Conservation (phyloP, 1,140 invertebrate species). For the Papilio polyxenes region DNA sequence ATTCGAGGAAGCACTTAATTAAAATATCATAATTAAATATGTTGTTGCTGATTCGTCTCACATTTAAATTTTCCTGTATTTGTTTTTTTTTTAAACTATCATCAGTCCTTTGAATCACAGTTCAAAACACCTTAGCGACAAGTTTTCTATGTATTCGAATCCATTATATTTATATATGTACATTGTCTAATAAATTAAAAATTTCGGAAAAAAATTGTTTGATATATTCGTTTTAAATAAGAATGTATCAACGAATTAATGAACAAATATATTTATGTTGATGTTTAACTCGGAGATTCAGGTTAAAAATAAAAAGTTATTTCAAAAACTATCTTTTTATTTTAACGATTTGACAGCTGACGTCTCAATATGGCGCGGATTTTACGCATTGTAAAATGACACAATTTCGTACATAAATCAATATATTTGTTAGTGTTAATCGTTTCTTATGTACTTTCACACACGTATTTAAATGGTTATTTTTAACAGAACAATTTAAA, state of each 20-base stretch:
- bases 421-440: too few species aligned
- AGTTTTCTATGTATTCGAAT: conserved; percentile 6
- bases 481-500: neutral
- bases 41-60: conserved; percentile 31
- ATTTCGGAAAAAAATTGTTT: neutral
- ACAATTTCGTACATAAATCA: too few species aligned
- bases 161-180: conserved; percentile 2
- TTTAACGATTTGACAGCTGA: too few species aligned
- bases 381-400: too few species aligned
- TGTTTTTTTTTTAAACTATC: conserved; percentile 27
- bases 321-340: too few species aligned
- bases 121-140: conserved; percentile 38
- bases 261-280: too few species aligned
- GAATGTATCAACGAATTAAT: too few species aligned
- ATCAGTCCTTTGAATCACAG: conserved; percentile 39
- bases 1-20: conserved; percentile 31
- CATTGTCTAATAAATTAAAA: neutral
- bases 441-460: neutral
- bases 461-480: neutral
- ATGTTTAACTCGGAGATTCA: too few species aligned
- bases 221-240: too few species aligned
- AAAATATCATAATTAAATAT: conserved; percentile 10
- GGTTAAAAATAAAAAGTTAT: too few species aligned
- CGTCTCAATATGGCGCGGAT: too few species aligned
- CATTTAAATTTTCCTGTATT: conserved; percentile 22